phyloP scores from a whole-genome alignment of 2,888 invertebrate genomes.

The Rhynchonema sp. region DNA sequence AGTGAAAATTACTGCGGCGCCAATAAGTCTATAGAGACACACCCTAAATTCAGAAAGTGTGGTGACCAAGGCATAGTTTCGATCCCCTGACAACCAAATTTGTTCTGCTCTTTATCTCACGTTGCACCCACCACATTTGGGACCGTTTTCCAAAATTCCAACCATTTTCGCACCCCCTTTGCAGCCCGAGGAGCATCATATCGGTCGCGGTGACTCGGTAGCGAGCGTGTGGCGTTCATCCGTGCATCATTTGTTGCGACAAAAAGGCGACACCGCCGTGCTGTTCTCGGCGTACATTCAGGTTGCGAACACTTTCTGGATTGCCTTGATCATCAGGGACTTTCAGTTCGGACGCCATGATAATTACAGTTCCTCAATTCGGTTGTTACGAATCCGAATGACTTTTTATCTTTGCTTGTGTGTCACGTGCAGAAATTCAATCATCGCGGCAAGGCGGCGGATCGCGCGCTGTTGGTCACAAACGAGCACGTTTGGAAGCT shows the following conservation, averaged over 20 bases:
- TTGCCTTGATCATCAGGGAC: background rate
- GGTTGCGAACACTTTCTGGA: background rate
- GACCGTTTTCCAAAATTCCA: no score
- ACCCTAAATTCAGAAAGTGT: no score
- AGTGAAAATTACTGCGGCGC: no score
- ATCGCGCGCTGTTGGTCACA: conserved; percentile 32
- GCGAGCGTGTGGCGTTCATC: background rate
- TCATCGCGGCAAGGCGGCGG: conserved; percentile 31
- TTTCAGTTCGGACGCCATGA: background rate
- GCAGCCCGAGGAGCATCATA: background rate
- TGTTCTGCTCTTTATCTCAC: no score
- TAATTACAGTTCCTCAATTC: background rate
- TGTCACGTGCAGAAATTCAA: conserved; percentile 29
- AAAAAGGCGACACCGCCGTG: conserved; percentile 14
- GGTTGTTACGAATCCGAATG: background rate
- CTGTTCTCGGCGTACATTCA: conserved; percentile 15
- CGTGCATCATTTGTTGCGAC: background rate
- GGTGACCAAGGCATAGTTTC: no score
- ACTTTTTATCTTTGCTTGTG: no score
- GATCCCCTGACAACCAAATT: no score
- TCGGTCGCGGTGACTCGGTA: conserved; percentile 15
- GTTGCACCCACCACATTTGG: no score
- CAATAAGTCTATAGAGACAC: no score
- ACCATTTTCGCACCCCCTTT: no score
- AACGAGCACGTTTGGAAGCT: conserved; percentile 34